Base-by-base conservation (phyloP, 2,888 invertebrate species). In the Actias luna region DNA sequence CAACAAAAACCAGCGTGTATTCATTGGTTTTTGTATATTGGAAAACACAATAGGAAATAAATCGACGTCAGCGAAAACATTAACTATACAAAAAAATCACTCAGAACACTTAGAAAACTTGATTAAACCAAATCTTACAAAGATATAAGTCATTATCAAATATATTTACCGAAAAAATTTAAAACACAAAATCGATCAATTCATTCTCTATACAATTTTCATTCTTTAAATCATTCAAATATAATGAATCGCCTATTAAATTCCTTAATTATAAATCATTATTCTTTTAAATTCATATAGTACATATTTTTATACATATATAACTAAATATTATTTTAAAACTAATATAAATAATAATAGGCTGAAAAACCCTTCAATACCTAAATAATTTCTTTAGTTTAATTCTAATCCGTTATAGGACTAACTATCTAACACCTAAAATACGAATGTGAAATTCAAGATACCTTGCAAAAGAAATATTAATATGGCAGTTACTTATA, bases 401-500 rank as follows among this genome's bases (percentile, higher is more conserved):
- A 61, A 57, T 27, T 55, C 27, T 60, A 33, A 35, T 61, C 36
- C 42, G 39, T 61, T 1, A 18, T 14, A 5, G 16, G 42, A 61
- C 33, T 31, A 31, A 42, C 42, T 18, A 61, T 18, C 25, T 16
- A 10, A 64, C 65, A 65, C 65, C 63, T 69, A 63, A 65, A 18
- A 12, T 31, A 16, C 36, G 16, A 62, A 68, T n/a, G 64, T 65
- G 63, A 71, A 77, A 68, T 65, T 65, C 65, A 66, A 69, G 63
- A 62, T 60, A 63, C 59, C 64, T 63, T 64, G 64, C 66, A 69
- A 63, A 72, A 66, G 65, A 75, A 76, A 72, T 63, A 66, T 71
- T 72, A 75, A 79, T 89, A 89, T 89, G 89, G 90, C 89, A 88
- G 89, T 88, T 79, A 76, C 75, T 76, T 83, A 80, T 76, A 78